Evolutionary conservation across 1,140 invertebrate genomes (phyloP), one percentile per base, ranked within the genome.

Genomic region (Heliothis subflexa): DNA sequence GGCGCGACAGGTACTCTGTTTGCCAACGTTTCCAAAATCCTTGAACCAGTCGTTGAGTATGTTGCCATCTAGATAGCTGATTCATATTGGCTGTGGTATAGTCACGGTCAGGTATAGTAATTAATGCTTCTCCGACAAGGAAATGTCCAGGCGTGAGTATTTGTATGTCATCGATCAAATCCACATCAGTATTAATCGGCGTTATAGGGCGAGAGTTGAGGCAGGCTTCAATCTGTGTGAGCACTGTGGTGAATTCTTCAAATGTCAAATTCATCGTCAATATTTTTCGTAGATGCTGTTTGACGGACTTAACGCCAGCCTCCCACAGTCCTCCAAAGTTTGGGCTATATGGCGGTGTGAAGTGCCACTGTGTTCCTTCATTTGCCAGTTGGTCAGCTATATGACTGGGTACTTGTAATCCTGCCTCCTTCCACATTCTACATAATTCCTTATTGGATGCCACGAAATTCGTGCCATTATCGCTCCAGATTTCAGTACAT

Each of bases 301-400:
- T 62, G n/a, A 62, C 59, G 28, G 59, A 62, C 14, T 62, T 62
- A 45, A 59, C 55, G 55, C 55, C 55, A 59, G 55, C 55, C 25
- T 59, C 55, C 55, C 55, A 59, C 25, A 59, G 59, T 25, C 59
- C 59, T 40, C 33, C 59, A 45, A 62, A 62, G 33, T 62, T 62
- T 62, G 59, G 59, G 59, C 59, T 62, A 62, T 62, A 62, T 62
- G 59, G 59, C 7, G 59, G 59, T 62, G 59, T 62, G 12, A 62
- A 62, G 7, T 62, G 59, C 59, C 59, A 62, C 33, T 62, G 59
- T 40, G 59, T 62, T 62, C 59, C 59, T 40, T 62, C 59, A 45
- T 62, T 40, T 40, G 59, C 33, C 14, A 62, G 28, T n/a, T 62
- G 59, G 10, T 62, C 33, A 45, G 61, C 61, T 64, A 64, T 47